phyloP scores from a whole-genome alignment of 1,140 invertebrate species.

The Cydia pomonella region DNA sequence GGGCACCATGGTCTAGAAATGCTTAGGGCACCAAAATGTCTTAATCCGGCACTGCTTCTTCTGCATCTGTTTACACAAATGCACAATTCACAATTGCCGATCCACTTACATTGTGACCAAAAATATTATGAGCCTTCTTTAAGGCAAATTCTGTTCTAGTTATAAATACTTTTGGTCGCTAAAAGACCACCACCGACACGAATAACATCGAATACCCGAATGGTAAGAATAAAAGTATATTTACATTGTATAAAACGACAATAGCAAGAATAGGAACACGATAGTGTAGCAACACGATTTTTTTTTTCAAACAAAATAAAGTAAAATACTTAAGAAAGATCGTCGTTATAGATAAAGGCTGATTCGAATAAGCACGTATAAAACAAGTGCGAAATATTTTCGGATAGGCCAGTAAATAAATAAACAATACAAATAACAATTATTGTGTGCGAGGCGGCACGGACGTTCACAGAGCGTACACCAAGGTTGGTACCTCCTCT shows the following conservation, averaged over 20 bases:
- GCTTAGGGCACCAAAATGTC: too few relatives aligned
- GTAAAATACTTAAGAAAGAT: not conserved
- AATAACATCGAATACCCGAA: conserved; percentile 2
- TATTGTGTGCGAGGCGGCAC: conserved; percentile 38
- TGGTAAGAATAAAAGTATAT: not conserved
- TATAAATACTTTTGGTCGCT: not conserved
- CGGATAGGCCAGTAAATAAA: not conserved
- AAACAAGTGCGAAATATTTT: not conserved
- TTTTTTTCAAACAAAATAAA: not conserved
- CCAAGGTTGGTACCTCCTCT: conserved; percentile 77
- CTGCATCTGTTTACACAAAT: conserved; percentile 59
- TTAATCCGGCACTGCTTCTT: too few relatives aligned
- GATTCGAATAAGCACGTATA: not conserved
- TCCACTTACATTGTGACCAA: not conserved
- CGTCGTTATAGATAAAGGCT: not conserved
- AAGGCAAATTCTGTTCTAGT: not conserved
- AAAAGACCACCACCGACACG: conserved; percentile 15
- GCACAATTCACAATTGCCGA: conserved; percentile 1
- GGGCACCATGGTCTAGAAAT: too few relatives aligned
- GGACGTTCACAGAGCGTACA: conserved; percentile 49
- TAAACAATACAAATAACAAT: conserved; percentile 23
- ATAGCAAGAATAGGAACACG: not conserved
- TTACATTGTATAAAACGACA: not conserved
- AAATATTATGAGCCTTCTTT: not conserved
- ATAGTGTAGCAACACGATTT: not conserved